Evolutionary conservation across 2,888 invertebrate genomes (phyloP).

Genomic region (Papilio protenor): DNA sequence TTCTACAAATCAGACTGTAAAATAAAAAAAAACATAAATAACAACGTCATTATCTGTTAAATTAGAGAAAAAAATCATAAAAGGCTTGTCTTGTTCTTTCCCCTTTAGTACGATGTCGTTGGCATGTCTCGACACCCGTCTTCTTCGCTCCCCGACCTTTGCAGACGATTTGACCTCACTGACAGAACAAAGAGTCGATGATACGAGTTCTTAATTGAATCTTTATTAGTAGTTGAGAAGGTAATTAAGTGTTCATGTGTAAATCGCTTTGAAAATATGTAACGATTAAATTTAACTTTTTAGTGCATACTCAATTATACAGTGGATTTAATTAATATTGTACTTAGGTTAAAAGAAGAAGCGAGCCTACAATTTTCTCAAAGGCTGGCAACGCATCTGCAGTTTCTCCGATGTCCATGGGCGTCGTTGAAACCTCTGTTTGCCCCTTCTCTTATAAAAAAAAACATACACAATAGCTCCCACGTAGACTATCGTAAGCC

Average conservation of each 20-base stretch:
- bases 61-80: neutral
- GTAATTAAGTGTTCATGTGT: neutral
- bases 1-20: too few species aligned
- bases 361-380: too few species aligned
- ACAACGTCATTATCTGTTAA: too few species aligned
- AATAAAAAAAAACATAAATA: too few species aligned
- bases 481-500: too few species aligned
- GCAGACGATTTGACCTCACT: neutral
- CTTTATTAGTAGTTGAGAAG: neutral
- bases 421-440: too few species aligned
- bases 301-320: neutral
- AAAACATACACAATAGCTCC: too few species aligned
- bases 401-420: too few species aligned
- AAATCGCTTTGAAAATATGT: neutral
- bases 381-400: too few species aligned
- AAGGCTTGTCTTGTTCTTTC: neutral
- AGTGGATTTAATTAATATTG: neutral
- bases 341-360: too few species aligned
- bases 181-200: constrained; percentile 10
- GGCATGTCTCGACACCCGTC: neutral
- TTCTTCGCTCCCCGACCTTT: neutral
- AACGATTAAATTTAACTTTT: neutral
- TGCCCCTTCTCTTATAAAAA: too few species aligned
- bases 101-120: neutral
- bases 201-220: constrained; percentile 3